These are phyloP conservation scores for Paramacrobiotus metropolitanus DNA, from an alignment of 1,140 invertebrate genomes.

Conservation along the genomic window DNA sequence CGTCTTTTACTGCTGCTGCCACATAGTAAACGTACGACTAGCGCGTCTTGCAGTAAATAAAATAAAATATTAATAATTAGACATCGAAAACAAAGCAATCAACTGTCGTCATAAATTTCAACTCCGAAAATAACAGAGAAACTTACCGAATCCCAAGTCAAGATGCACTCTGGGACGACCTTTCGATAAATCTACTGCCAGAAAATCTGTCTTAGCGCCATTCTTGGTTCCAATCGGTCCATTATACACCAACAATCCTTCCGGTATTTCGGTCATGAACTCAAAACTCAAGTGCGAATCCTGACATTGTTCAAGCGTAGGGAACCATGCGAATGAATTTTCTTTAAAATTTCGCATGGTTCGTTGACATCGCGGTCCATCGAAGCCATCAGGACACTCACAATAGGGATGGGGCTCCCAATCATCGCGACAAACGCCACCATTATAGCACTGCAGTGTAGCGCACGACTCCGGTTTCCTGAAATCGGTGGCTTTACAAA, in stretches of 20 bases:
- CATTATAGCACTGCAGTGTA: slow-evolving; percentile 73
- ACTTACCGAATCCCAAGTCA: slow-evolving; percentile 77
- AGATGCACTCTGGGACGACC: slow-evolving; percentile 69
- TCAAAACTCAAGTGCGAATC: slow-evolving; percentile 77
- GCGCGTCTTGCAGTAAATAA: too few relatives aligned
- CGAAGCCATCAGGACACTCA: slow-evolving; percentile 66
- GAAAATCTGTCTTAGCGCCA: slow-evolving; percentile 44
- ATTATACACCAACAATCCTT: slow-evolving; percentile 83
- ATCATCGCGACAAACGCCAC: slow-evolving; percentile 44
- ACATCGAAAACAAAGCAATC: too few relatives aligned
- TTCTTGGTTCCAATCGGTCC: slow-evolving; percentile 47
- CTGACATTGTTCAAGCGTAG: slow-evolving; percentile 80
- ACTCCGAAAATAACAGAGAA: too few relatives aligned
- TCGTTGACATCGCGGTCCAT: slow-evolving; percentile 82
- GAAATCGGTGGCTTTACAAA: slow-evolving; percentile 69
- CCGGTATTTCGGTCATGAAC: slow-evolving; percentile 66
- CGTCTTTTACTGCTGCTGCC: too few relatives aligned
- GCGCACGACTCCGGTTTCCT: slow-evolving; percentile 63
- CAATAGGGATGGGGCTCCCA: slow-evolving; percentile 30
- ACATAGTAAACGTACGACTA: too few relatives aligned
- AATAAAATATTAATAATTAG: too few relatives aligned
- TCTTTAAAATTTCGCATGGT: slow-evolving; percentile 73
- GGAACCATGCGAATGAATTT: slow-evolving; percentile 71
- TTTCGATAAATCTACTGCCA: slow-evolving; percentile 67
- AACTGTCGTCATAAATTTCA: too few relatives aligned